A percentile compares a stretch with the other conserved stretches of the same genome.
Conservation (phyloP, 2,113 vertebrate genomes). For the Andinoacara biseriatus region DNA sequence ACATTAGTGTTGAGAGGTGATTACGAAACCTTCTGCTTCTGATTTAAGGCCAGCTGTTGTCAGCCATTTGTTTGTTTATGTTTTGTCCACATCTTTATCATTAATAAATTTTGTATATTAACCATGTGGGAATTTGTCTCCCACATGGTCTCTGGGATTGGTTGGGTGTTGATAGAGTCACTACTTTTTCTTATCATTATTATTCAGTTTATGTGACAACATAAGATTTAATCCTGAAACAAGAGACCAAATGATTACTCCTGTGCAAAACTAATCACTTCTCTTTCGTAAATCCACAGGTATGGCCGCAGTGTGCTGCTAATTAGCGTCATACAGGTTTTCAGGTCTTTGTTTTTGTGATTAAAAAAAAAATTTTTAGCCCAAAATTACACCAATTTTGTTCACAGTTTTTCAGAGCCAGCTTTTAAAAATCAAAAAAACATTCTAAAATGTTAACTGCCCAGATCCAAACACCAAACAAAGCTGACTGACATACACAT, state of each 20-base stretch:
- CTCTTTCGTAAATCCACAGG: neutral
- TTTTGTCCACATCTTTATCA: no score
- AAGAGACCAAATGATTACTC: neutral
- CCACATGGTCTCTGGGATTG: no score
- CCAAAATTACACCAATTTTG: neutral
- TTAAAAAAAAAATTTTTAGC: neutral
- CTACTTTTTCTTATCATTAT: neutral
- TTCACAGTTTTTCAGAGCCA: neutral
- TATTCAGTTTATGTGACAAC: neutral
- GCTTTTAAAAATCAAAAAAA: neutral
- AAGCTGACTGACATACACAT: neutral
- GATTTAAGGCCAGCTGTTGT: no score
- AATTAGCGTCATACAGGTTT: neutral
- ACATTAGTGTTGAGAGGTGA: no score
- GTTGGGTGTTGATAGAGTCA: no score
- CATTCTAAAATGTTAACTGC: neutral
- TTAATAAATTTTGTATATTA: no score
- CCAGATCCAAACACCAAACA: neutral
- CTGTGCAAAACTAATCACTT: neutral
- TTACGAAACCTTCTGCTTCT: no score
- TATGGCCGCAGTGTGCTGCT: no score
- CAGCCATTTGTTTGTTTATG: no score
- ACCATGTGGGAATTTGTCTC: no score
- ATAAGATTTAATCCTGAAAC: neutral
- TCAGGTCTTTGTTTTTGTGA: rapidly evolving